These are phyloP conservation scores for Prenolepis imparis DNA, from an alignment of 2,888 invertebrate genomes.

Conservation along the genomic window DNA sequence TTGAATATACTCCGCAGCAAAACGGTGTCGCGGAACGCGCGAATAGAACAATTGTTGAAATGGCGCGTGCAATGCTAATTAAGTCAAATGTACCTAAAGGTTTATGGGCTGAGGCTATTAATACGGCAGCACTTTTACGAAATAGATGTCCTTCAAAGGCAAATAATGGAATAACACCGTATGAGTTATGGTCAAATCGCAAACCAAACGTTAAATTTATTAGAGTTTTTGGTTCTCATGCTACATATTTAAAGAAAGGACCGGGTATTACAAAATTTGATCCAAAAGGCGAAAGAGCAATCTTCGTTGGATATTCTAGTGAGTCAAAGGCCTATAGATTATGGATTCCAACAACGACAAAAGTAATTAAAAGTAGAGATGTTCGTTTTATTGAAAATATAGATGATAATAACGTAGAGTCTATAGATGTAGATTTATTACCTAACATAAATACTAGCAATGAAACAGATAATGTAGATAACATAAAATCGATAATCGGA, in stretches of 20 bases:
- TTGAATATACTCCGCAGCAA: constrained; percentile 47
- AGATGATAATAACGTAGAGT: not conserved
- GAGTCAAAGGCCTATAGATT: constrained; percentile 24
- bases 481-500: not conserved
- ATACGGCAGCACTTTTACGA: constrained; percentile 27
- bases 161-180: constrained; percentile 23
- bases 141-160: constrained; percentile 40
- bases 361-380: constrained; percentile 15
- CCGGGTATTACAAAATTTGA: constrained; percentile 49
- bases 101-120: constrained; percentile 46
- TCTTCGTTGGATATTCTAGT: constrained; percentile 18
- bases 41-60: constrained; percentile 53
- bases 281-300: constrained; percentile 8
- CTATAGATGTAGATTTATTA: not conserved
- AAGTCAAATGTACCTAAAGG: constrained; percentile 12
- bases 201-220: constrained; percentile 43
- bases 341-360: not conserved
- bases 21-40: constrained; percentile 49
- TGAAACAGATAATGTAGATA: not conserved
- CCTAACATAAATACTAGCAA: not conserved
- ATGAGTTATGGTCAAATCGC: constrained; percentile 16
- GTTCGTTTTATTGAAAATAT: constrained; percentile 8
- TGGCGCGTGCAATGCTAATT: constrained; percentile 41
- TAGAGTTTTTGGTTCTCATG: constrained; percentile 30
- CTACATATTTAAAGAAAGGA: constrained; percentile 9